These are phyloP conservation scores for Drosophila serrata DNA, from an alignment of 1,140 invertebrate species.

Conservation along the genomic window DNA sequence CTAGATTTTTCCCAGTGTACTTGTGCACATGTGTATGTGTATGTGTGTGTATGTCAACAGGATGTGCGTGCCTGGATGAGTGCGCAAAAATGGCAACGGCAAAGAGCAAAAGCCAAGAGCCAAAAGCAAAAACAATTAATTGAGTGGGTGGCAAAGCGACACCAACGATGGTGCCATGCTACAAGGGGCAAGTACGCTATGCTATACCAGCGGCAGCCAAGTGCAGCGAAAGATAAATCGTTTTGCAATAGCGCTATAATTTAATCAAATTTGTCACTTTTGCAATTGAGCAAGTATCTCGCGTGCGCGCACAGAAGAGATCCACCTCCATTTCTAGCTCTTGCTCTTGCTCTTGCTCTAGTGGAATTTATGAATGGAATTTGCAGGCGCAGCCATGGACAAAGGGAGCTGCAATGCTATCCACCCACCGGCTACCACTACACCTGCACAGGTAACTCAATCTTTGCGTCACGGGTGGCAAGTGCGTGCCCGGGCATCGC, in stretches of 20 bases:
- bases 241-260: conserved; percentile 82
- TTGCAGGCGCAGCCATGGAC: conserved; percentile 10
- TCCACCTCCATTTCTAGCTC: too few relatives aligned
- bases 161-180: conserved; percentile 13
- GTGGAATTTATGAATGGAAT: conserved; percentile 68
- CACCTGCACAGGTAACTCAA: conserved; percentile 29
- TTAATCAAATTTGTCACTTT: conserved; percentile 83
- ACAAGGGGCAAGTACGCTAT: conserved; percentile 16
- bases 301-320: conserved; percentile 15
- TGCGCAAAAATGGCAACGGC: conserved; percentile 55
- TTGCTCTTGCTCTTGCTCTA: conserved; percentile 4
- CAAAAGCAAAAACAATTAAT: conserved; percentile 77
- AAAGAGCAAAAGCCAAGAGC: conserved; percentile 45
- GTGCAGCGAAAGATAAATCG: conserved; percentile 80
- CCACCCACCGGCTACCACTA: neutral
- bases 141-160: conserved; percentile 63
- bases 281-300: conserved; percentile 78
- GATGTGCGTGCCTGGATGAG: conserved; percentile 49
- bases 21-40: conserved; percentile 17
- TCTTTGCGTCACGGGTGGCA: conserved; percentile 35
- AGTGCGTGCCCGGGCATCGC: conserved; percentile 52
- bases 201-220: conserved; percentile 44
- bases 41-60: conserved; percentile 26
- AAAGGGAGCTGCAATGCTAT: conserved; percentile 9
- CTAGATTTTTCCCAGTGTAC: conserved; percentile 1